Conservation (phyloP, 2,797 vertebrate genomes). For the Pangasius macronema region DNA sequence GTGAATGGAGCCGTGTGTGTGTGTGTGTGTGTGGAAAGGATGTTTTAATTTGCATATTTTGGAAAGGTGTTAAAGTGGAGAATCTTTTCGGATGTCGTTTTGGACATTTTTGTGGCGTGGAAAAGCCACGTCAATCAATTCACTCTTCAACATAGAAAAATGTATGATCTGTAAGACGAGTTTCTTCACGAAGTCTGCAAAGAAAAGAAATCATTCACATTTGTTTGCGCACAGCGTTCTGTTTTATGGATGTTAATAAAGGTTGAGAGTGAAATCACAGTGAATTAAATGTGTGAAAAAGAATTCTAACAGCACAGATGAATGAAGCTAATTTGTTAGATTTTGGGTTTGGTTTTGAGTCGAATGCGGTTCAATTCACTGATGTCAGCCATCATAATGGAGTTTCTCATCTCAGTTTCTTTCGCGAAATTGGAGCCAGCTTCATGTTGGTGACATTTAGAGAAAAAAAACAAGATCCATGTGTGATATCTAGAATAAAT, state of each 20-base stretch:
- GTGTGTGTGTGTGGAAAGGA: background rate
- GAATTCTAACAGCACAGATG: background rate
- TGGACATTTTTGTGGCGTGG: background rate
- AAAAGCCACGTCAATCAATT: background rate
- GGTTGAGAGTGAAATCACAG: background rate
- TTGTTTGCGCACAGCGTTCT: background rate
- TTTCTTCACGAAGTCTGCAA: background rate
- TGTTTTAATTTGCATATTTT: background rate
- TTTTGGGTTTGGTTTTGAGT: background rate
- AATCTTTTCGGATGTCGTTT: background rate
- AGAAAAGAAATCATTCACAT: background rate
- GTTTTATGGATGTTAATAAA: background rate
- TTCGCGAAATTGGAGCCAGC: rapidly evolving
- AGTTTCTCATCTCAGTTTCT: background rate
- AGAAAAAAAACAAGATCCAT: no score
- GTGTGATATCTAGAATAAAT: background rate
- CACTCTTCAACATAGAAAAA: no score
- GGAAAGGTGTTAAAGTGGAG: background rate
- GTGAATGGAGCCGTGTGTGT: background rate
- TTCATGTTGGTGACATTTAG: background rate
- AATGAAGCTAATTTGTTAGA: background rate
- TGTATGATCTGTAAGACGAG: background rate
- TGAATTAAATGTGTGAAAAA: background rate
- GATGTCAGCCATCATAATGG: background rate
- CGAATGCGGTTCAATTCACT: background rate